A percentile compares a stretch with the other conserved stretches of the same genome.
Conservation (phyloP, 1,140 invertebrate species). For the Elysia chlorotica region DNA sequence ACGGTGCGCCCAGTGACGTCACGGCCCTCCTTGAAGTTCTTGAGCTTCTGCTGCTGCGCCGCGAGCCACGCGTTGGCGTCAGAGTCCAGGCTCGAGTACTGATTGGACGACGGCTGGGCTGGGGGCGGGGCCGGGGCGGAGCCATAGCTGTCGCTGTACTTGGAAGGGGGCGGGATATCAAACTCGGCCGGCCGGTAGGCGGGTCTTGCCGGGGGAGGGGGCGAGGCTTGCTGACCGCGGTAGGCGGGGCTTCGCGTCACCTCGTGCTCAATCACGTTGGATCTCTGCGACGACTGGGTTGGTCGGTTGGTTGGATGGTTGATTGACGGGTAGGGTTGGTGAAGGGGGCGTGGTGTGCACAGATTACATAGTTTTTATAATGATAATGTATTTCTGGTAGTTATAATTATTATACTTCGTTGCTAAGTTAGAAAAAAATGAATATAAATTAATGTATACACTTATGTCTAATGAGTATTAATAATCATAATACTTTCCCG, state of each 20-base stretch:
- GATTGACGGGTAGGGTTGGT: too few relatives aligned
- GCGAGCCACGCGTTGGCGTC: conserved; percentile 57
- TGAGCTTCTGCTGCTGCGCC: conserved; percentile 61
- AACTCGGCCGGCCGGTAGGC: conserved; percentile 54
- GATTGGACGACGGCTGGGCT: too few relatives aligned
- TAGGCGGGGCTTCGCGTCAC: conserved; percentile 25
- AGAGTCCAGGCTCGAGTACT: conserved; percentile 37
- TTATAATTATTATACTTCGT: too few relatives aligned
- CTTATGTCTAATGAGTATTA: too few relatives aligned
- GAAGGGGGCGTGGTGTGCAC: too few relatives aligned
- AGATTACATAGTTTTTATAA: too few relatives aligned
- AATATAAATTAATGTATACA: too few relatives aligned
- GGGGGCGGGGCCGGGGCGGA: conserved; percentile 21
- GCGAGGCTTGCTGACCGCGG: conserved; percentile 21
- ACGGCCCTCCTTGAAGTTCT: conserved; percentile 46
- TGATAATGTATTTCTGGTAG: too few relatives aligned
- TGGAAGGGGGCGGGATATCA: too few relatives aligned
- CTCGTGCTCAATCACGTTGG: conserved; percentile 29
- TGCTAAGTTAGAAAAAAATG: too few relatives aligned
- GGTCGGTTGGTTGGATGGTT: background rate
- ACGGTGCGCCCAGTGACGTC: conserved; percentile 37
- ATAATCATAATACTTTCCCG: too few relatives aligned
- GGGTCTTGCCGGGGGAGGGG: conserved; percentile 34
- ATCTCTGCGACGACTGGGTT: too few relatives aligned
- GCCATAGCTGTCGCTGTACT: conserved; percentile 46